Evolutionary conservation across 2,797 vertebrate species (phyloP).

Genomic region (Scarus forsteni): DNA sequence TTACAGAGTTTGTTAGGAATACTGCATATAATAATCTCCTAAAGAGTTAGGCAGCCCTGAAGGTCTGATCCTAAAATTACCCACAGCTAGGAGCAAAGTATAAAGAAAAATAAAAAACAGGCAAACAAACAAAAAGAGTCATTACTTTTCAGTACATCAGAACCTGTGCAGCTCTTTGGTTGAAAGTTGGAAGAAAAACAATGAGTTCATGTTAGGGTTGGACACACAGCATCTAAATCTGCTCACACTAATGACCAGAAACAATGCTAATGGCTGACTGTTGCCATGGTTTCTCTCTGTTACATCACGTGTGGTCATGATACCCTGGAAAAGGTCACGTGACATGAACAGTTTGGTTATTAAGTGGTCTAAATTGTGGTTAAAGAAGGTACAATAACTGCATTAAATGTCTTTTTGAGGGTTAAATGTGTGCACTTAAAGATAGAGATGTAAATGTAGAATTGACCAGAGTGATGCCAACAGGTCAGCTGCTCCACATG

Average conservation of each 20-base stretch:
- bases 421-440: neutral
- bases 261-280: neutral
- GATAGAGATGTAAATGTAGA: slow-evolving; percentile 18
- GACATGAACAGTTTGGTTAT: neutral
- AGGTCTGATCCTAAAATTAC: too few relatives aligned
- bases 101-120: neutral
- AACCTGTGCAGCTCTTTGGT: neutral
- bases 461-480: slow-evolving; percentile 25
- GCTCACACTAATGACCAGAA: neutral
- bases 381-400: neutral
- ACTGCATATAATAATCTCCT: too few relatives aligned
- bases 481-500: slow-evolving; percentile 47
- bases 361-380: neutral
- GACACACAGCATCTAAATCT: neutral
- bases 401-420: neutral
- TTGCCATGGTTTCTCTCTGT: slow-evolving; percentile 9
- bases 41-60: too few relatives aligned
- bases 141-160: neutral
- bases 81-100: neutral
- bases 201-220: neutral
- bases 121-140: neutral
- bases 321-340: slow-evolving; percentile 14
- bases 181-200: neutral
- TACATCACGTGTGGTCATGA: slow-evolving; percentile 20
- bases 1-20: too few relatives aligned